phyloP scores from a whole-genome alignment of 1,140 invertebrate species.

The Oreohelix idahoensis region DNA sequence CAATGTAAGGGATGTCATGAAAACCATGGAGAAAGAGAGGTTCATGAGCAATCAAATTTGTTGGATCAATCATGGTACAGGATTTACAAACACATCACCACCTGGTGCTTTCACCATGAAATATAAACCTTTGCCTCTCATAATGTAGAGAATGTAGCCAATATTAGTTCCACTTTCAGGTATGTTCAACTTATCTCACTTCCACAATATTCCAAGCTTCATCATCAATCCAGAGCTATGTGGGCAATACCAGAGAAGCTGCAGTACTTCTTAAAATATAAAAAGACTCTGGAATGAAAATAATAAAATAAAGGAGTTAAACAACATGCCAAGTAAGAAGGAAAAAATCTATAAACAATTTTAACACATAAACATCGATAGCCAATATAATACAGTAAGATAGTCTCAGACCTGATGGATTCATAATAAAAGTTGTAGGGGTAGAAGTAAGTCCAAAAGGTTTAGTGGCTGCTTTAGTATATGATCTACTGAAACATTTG shows the following conservation, averaged over 20 bases:
- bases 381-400: no score
- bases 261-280: conserved; percentile 49
- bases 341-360: no score
- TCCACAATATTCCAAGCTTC: not conserved
- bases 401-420: no score
- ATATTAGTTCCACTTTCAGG: not conserved
- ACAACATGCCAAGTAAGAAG: no score
- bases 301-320: not conserved
- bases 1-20: not conserved
- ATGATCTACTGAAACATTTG: no score
- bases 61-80: not conserved
- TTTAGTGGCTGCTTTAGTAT: no score
- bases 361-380: no score
- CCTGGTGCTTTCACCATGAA: not conserved
- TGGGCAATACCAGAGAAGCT: conserved; percentile 36
- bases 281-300: conserved; percentile 43
- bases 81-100: no score
- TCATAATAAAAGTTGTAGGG: no score
- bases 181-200: not conserved
- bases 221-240: conserved; percentile 28
- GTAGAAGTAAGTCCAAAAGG: no score
- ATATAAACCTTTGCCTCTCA: not conserved
- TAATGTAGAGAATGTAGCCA: not conserved
- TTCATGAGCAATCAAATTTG: not conserved
- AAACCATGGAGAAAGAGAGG: not conserved